Conservation (phyloP, 2,113 vertebrate species). For the Malaclemys terrapin region DNA sequence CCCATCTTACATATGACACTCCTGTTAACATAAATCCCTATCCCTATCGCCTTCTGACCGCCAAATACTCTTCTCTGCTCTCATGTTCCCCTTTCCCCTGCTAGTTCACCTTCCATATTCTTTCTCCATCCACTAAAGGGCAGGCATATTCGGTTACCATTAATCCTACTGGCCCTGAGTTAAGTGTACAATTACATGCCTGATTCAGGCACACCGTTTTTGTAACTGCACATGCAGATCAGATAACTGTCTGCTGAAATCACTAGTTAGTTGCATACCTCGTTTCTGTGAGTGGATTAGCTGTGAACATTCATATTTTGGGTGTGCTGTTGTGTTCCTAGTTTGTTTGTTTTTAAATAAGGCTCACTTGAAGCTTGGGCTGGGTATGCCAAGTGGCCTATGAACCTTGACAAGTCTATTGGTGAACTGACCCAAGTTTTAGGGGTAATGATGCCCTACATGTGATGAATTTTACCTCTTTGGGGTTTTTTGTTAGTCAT, state of each 20-base stretch:
- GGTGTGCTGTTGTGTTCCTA: background rate
- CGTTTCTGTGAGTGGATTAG: background rate
- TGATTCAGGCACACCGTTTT: background rate
- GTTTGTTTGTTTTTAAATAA: constrained; percentile 5
- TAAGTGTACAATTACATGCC: background rate
- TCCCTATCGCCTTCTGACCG: background rate
- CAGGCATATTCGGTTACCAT: background rate
- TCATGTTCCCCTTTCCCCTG: background rate
- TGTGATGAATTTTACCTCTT: background rate
- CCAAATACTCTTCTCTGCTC: background rate
- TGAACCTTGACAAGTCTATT: background rate
- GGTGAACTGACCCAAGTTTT: background rate
- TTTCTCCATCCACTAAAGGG: background rate
- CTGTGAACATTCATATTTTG: background rate
- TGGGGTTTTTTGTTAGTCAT: background rate
- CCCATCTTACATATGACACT: background rate
- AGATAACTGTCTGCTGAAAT: constrained; percentile 11
- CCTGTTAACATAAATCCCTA: background rate
- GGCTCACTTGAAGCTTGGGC: background rate
- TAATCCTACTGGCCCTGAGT: background rate
- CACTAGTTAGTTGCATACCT: background rate
- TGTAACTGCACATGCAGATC: background rate
- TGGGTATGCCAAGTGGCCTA: constrained; percentile 25
- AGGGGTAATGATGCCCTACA: background rate
- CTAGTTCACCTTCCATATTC: background rate